Evolutionary conservation across 2,797 vertebrate species (phyloP).

Genomic region (Cyclura pinguis): DNA sequence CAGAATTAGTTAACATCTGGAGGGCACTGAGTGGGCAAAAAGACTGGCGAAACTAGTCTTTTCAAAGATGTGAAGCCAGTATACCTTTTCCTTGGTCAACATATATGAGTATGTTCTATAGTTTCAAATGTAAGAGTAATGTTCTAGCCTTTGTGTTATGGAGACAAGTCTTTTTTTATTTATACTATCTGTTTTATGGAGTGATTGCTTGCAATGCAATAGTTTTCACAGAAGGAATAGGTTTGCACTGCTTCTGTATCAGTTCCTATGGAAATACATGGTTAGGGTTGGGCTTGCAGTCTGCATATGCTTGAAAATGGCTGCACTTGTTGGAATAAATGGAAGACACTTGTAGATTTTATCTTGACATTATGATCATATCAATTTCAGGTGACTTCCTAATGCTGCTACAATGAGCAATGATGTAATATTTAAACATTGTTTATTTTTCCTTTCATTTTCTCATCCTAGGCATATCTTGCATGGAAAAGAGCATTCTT

Average conservation of each 20-base stretch:
- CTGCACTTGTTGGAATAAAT: background rate
- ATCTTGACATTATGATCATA: slow-evolving; percentile 16
- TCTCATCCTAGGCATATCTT: slow-evolving; percentile 80
- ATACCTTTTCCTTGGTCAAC: background rate
- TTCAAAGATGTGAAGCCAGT: background rate
- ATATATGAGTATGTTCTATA: too few relatives aligned
- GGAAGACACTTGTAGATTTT: background rate
- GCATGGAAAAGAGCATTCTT: slow-evolving; percentile 83
- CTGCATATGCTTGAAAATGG: background rate
- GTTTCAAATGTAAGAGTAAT: background rate
- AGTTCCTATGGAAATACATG: background rate
- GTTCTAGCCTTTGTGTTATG: background rate
- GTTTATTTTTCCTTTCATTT: slow-evolving; percentile 32
- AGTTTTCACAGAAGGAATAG: background rate
- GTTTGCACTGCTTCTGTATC: background rate
- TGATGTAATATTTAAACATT: background rate
- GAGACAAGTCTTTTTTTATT: background rate
- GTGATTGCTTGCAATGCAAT: background rate
- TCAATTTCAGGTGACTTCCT: background rate
- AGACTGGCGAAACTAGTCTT: background rate
- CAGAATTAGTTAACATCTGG: background rate
- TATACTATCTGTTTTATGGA: background rate
- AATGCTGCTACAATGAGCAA: background rate
- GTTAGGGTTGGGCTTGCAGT: background rate
- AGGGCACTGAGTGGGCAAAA: background rate